Base-by-base conservation (phyloP, 2,888 invertebrate genomes). In the Campopleginae sp. region DNA sequence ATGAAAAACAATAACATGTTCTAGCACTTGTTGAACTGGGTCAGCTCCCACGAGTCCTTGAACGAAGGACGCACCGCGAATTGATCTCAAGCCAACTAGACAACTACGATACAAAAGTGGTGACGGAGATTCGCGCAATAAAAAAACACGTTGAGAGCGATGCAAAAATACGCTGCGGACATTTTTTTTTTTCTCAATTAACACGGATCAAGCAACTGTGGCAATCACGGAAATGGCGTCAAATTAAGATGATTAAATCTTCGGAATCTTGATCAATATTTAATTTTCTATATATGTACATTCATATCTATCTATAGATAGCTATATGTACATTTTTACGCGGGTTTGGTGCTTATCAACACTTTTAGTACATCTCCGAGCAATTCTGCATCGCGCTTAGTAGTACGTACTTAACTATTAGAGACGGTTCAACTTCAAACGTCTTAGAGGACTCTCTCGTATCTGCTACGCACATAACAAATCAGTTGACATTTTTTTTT, bases 341-440 rank as follows among this genome's bases (percentile, higher is more conserved):
- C 68, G 19, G n/a, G 66, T 66, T 72, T 46, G 66, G 65, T 46
- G 79, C 71, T 80, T 76, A 80, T 80, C 80, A 70, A 74, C 46
- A 65, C 27, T 54, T 42, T 63, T 77, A 19, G 44, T 44, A 42
- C 19, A 68, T 68, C 63, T 31, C 44, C 31, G 48, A 31, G 33
- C 51, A 58, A 27, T 38, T 54, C n/a, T 72, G 42, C 44, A 27
- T 80, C 27, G 72, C 48, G 72, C 54, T 68, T 84, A 84, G 84
- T 84, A 65, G 84, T 71, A 46, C 42, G 23, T 65, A 65, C 44
- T 65, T 63, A 44, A 66, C 71, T 77, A 77, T 71, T 84, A 80
- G 65, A 84, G 65, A 54, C 76, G 58, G 71, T 51, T 65, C 27
- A n/a, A 23, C 42, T 63, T 61, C 27, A 31, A 61, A 51, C 38